Evolutionary conservation across 2,797 vertebrate species (phyloP), one percentile per base, ranked within the genome.

Genomic region (Siniperca obscura): DNA sequence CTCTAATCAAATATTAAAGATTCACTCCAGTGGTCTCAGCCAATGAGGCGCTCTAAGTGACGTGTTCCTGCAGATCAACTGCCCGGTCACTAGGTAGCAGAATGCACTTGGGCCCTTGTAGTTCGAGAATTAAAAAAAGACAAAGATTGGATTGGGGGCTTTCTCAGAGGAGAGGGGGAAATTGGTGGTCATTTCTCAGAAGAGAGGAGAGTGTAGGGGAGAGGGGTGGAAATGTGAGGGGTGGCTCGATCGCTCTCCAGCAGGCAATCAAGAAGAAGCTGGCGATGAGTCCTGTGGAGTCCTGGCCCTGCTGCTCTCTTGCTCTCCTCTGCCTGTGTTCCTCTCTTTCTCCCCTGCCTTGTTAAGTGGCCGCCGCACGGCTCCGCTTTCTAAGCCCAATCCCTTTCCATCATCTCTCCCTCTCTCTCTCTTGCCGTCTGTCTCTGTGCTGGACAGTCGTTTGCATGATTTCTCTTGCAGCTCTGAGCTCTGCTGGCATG

Each of bases 1-100:
- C 85, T 90, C 92, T 94, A 90, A 96, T 96, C 91, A 97, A 97
- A 96, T 96, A 96, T 96, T 96, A 93, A 96, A 93, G 92, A 86
- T 93, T 94, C 89, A 93, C 93, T 96, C 85, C 80, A 70, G 87
- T 76, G 75, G 86, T 83, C 81, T 69, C 78, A 78, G 79, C 86
- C 89, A 64, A 56, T 40, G 80, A 85, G 70, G 73, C 17, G 70
- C 84, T 86, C 80, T 90, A 84, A 89, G 89, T 85, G 87, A 85
- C 59, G 67, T 9, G 62, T 64, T 83, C 46, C 64, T 48, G 79
- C 44, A 46, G 46, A 77, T 82, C 78, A 56, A 44, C 50, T 52
- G 86, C 52, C 78, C 12, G 21, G 83, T 84, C 89, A 82, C 90
- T 74, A 34, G 87, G 76, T 80, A 80, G 80, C 71, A 62, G 67